Evolutionary conservation across 1,140 invertebrate genomes (phyloP).

Genomic region (Anthonomus grandis): DNA sequence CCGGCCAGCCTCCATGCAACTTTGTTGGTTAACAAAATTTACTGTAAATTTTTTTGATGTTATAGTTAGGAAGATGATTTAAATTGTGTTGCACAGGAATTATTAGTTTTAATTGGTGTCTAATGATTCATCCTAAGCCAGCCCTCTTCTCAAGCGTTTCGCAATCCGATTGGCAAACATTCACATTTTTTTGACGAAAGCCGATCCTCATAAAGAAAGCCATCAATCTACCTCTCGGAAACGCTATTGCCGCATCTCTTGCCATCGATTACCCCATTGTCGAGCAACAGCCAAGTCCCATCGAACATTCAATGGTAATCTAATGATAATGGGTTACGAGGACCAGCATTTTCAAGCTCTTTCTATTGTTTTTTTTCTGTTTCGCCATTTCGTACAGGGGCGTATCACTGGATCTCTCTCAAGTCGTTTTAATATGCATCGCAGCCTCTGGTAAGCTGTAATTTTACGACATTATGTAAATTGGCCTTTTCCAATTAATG

Average conservation of each 20-base stretch:
- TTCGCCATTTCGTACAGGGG: too few species aligned
- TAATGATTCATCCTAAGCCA: neutral
- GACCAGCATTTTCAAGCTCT: slow-evolving; percentile 2
- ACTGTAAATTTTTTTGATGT: neutral
- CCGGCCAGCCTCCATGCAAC: neutral
- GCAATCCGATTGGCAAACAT: neutral
- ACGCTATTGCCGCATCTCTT: neutral
- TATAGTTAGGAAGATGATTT: neutral
- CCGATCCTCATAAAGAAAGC: neutral
- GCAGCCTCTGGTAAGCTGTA: too few species aligned
- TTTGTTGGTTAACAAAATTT: neutral
- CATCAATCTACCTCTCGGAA: neutral
- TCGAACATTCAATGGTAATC: slow-evolving; percentile 8
- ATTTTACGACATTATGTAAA: too few species aligned
- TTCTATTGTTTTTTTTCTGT: too few species aligned
- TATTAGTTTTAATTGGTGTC: neutral
- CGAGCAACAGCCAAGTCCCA: neutral
- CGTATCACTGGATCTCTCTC: too few species aligned
- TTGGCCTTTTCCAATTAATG: too few species aligned
- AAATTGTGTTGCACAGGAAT: neutral
- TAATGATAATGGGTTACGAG: slow-evolving; percentile 7
- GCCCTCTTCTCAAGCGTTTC: too few species aligned
- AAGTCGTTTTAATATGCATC: too few species aligned
- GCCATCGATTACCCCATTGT: slow-evolving; percentile 6
- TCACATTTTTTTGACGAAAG: neutral